Evolutionary conservation across 2,113 vertebrate genomes (phyloP).

Genomic region (Aegithalos caudatus): DNA sequence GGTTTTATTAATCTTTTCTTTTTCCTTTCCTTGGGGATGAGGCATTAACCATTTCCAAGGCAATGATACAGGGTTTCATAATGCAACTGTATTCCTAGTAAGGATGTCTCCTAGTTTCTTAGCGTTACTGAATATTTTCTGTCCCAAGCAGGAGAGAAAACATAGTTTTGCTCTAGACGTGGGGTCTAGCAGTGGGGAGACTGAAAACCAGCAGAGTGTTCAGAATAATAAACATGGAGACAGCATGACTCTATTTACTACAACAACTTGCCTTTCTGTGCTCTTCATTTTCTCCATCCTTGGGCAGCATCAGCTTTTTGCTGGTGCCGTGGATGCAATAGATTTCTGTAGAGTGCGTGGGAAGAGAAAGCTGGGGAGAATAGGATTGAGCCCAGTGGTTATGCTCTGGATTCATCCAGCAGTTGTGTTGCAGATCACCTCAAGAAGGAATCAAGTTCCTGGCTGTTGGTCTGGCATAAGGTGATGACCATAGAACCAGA

Average conservation of each 20-base stretch:
- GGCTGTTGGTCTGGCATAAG: background rate
- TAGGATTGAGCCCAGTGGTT: fast-evolving
- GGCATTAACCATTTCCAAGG: background rate
- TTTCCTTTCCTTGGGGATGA: background rate
- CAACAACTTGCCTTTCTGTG: background rate
- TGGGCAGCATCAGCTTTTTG: background rate
- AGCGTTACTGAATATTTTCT: background rate
- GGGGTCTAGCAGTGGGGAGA: background rate
- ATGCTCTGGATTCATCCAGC: background rate
- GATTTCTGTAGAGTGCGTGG: background rate
- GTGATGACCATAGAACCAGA: background rate
- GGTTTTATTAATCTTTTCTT: background rate
- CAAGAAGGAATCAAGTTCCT: background rate
- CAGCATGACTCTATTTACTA: background rate
- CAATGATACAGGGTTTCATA: background rate
- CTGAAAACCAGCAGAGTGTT: background rate
- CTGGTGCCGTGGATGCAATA: background rate
- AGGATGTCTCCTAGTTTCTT: background rate
- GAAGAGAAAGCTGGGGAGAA: background rate
- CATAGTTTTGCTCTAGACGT: background rate
- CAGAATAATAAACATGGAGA: background rate
- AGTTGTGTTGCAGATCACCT: background rate
- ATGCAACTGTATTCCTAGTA: background rate
- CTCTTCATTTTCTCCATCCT: background rate
- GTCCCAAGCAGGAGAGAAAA: background rate